These are phyloP conservation scores for Yponomeuta sedellus DNA, from an alignment of 2,888 invertebrate species.

Conservation along the genomic window DNA sequence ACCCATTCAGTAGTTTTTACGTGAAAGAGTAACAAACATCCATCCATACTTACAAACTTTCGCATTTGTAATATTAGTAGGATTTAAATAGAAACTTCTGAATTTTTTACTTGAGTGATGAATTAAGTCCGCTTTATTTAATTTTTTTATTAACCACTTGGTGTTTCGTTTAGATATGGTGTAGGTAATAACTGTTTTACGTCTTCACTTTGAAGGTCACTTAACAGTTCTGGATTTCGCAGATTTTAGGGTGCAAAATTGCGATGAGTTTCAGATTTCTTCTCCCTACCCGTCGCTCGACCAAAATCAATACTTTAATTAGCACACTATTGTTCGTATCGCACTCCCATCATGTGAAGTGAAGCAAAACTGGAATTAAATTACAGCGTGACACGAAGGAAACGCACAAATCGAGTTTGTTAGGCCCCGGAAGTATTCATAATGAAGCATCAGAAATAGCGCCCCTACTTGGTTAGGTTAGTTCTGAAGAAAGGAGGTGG, in stretches of 20 bases:
- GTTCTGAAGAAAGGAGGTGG: constrained; percentile 20
- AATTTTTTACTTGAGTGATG: too few relatives aligned
- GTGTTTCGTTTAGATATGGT: too few relatives aligned
- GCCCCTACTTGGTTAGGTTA: constrained; percentile 16
- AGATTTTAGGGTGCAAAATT: neutral
- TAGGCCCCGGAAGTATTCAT: constrained; percentile 23
- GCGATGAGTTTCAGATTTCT: neutral
- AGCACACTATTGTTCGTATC: neutral
- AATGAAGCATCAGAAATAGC: constrained; percentile 28
- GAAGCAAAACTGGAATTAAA: constrained; percentile 11
- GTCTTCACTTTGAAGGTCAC: neutral
- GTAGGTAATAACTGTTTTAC: too few relatives aligned
- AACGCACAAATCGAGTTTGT: constrained; percentile 17
- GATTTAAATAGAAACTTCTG: too few relatives aligned
- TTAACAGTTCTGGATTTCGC: neutral
- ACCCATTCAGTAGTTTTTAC: too few relatives aligned
- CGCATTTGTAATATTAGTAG: too few relatives aligned
- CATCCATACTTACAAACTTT: too few relatives aligned
- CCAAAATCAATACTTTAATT: neutral
- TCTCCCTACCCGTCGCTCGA: neutral
- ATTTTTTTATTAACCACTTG: too few relatives aligned
- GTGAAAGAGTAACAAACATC: too few relatives aligned
- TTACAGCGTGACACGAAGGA: constrained; percentile 9
- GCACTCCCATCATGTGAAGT: neutral
- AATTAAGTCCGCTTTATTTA: too few relatives aligned